A percentile compares a stretch with the other conserved stretches of the same genome.
phyloP scores from a whole-genome alignment of 2,797 vertebrate species.

The Oreochromis grahami region DNA sequence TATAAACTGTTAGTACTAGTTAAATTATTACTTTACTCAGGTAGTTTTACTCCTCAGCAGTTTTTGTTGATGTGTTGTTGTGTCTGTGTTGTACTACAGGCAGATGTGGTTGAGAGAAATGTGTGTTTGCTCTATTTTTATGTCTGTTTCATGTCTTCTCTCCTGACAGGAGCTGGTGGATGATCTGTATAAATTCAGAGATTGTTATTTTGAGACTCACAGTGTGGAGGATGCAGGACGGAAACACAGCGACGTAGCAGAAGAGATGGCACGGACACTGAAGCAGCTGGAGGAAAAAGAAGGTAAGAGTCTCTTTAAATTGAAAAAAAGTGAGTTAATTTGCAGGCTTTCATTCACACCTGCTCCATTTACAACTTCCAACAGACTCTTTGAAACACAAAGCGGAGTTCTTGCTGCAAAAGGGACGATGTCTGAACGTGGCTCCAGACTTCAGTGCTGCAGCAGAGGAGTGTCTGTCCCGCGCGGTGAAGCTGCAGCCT shows the following conservation, averaged over 20 bases:
- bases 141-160: background rate
- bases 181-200: slow-evolving; percentile 83
- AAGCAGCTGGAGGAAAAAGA: slow-evolving; percentile 79
- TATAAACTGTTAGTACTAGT: background rate
- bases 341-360: background rate
- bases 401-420: slow-evolving; percentile 81
- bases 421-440: slow-evolving; percentile 84
- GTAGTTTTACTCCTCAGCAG: background rate
- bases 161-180: slow-evolving; percentile 82
- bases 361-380: background rate
- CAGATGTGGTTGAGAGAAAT: background rate
- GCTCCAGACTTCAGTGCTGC: slow-evolving; percentile 73
- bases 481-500: slow-evolving; percentile 88
- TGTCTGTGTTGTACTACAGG: background rate
- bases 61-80: background rate
- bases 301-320: slow-evolving; percentile 53
- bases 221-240: slow-evolving; percentile 79
- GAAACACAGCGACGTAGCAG: slow-evolving; percentile 80
- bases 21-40: background rate
- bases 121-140: background rate
- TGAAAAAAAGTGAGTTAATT: accelerated
- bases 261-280: slow-evolving; percentile 78
- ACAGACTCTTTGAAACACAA: slow-evolving; percentile 76
- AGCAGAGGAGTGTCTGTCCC: slow-evolving; percentile 84
- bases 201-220: slow-evolving; percentile 87